A percentile compares a stretch with the other conserved stretches of the same genome.
These are phyloP conservation scores for Synanthedon tipuliformis DNA, from an alignment of 2,888 invertebrate genomes.

Conservation along the genomic window DNA sequence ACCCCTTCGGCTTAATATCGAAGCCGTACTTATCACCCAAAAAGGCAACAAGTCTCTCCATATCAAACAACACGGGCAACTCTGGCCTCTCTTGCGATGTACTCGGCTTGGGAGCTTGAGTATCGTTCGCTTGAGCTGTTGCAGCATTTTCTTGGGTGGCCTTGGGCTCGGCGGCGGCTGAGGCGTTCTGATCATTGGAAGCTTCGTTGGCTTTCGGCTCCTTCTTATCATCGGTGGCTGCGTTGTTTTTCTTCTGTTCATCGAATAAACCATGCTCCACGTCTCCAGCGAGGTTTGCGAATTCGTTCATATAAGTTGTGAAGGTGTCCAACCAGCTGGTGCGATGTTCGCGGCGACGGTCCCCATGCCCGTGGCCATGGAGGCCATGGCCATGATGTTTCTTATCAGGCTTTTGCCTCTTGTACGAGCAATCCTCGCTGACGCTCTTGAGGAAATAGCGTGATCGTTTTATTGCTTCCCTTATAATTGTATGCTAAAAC, in stretches of 20 bases:
- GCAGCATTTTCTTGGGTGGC: background rate
- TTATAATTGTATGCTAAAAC: constrained; percentile 35
- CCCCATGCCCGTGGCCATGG: constrained; percentile 13
- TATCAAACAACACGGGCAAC: constrained; percentile 7
- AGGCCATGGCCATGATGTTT: constrained; percentile 17
- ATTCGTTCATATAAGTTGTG: constrained; percentile 63
- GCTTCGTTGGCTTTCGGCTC: constrained; percentile 5
- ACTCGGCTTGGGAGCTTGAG: constrained; percentile 6
- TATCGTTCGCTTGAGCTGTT: background rate
- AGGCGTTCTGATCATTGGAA: constrained; percentile 2
- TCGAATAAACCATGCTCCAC: constrained; percentile 20
- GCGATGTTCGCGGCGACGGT: constrained; percentile 24
- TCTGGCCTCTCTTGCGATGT: constrained; percentile 1
- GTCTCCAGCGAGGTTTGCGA: constrained; percentile 61
- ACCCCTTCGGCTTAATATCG: background rate
- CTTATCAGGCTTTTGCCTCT: constrained; percentile 30
- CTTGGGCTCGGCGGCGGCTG: background rate
- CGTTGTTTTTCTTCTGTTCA: constrained; percentile 9
- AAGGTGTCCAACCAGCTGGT: constrained; percentile 61
- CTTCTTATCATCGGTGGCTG: constrained; percentile 5
- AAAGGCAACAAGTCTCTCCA: constrained; percentile 6
- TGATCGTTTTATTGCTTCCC: constrained; percentile 46
- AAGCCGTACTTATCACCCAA: background rate
- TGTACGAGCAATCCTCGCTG: constrained; percentile 27
- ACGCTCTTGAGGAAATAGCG: constrained; percentile 42